phyloP scores from a whole-genome alignment of 2,797 vertebrate species.

The Chloroceryle amazona region DNA sequence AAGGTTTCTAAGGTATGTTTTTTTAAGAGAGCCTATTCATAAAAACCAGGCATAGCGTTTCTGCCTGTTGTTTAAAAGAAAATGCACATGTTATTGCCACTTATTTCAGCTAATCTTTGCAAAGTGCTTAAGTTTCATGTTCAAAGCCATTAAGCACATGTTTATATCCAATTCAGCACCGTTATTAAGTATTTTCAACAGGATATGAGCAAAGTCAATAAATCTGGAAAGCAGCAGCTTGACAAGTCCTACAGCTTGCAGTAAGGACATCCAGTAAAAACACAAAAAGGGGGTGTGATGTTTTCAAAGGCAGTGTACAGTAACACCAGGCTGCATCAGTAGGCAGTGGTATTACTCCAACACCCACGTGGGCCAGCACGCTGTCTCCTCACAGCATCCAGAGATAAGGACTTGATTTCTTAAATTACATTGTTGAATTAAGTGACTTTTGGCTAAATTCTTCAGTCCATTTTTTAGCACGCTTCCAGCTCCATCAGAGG shows the following conservation, averaged over 20 bases:
- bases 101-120: conserved; percentile 44
- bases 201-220: conserved; percentile 56
- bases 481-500: not conserved
- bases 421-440: not conserved
- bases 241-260: conserved; percentile 28
- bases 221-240: conserved; percentile 57
- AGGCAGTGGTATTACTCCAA: not conserved
- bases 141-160: conserved; percentile 38
- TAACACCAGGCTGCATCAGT: not conserved
- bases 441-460: not conserved
- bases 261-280: not conserved
- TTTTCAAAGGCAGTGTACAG: not conserved
- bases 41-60: fast-evolving
- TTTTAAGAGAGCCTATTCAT: not conserved
- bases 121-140: conserved; percentile 21
- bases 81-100: not conserved
- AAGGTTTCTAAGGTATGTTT: not conserved
- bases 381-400: not conserved
- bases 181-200: conserved; percentile 72
- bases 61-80: not conserved
- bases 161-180: conserved; percentile 54
- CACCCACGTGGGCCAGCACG: not conserved
- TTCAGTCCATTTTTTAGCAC: not conserved
- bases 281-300: not conserved
- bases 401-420: conserved; percentile 14